Conservation (phyloP, 2,888 invertebrate species). For the Blera fallax region DNA sequence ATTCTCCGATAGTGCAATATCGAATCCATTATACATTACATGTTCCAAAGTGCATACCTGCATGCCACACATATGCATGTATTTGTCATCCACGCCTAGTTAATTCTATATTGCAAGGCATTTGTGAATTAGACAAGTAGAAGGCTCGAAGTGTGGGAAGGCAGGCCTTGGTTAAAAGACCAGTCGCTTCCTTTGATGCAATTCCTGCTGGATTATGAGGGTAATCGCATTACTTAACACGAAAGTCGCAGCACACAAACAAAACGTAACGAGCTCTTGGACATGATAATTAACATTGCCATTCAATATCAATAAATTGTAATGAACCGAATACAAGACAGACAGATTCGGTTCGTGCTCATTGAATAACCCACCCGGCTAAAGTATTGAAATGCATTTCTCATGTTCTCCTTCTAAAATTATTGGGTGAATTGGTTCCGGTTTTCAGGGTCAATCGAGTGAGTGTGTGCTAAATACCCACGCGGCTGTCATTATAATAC, state of each 20-base stretch:
- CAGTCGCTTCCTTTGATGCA: slow-evolving; percentile 62
- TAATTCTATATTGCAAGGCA: slow-evolving; percentile 10
- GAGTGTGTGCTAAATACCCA: slow-evolving; percentile 29
- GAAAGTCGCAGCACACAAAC: slow-evolving; percentile 33
- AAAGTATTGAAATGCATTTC: slow-evolving; percentile 50
- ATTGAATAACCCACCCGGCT: slow-evolving; percentile 53
- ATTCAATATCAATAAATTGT: slow-evolving; percentile 65
- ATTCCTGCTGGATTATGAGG: slow-evolving; percentile 42
- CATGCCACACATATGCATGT: not conserved
- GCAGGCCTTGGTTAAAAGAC: slow-evolving; percentile 8
- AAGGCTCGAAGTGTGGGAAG: slow-evolving; percentile 1
- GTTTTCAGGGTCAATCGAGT: slow-evolving; percentile 41
- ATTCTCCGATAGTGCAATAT: too few relatives aligned
- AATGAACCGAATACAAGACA: slow-evolving; percentile 36
- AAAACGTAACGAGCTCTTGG: slow-evolving; percentile 45
- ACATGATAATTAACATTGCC: slow-evolving; percentile 61
- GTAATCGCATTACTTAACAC: slow-evolving; percentile 53
- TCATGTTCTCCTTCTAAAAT: slow-evolving; percentile 17
- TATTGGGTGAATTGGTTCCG: slow-evolving; percentile 45
- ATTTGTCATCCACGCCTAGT: slow-evolving; percentile 8
- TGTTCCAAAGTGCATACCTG: slow-evolving; percentile 11
- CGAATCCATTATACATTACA: too few relatives aligned
- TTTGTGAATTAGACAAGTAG: not conserved
- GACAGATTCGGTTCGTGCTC: slow-evolving; percentile 46
- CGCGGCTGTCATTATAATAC: not conserved